Percentiles rank a stretch among this genome's conserved stretches.
These are phyloP conservation scores for Glossosoma conforme DNA, from an alignment of 1,140 invertebrate genomes.

Conservation along the genomic window DNA sequence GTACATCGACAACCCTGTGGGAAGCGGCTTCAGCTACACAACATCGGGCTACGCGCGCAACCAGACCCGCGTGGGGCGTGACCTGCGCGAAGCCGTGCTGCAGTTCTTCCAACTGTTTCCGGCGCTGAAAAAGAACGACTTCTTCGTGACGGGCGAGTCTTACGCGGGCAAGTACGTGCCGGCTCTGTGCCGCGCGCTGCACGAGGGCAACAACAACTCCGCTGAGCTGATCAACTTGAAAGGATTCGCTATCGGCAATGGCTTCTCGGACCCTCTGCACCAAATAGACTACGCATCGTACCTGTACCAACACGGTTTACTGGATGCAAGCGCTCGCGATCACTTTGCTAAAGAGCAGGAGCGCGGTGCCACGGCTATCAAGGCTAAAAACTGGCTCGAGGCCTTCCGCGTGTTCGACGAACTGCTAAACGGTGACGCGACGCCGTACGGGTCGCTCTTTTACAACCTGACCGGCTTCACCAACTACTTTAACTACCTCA, in stretches of 20 bases:
- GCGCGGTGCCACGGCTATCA: conserved; percentile 54
- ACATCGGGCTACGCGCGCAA: conserved; percentile 60
- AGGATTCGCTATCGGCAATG: conserved; percentile 81
- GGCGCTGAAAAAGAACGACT: conserved; percentile 58
- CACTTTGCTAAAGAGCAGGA: conserved; percentile 59
- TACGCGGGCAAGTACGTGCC: conserved; percentile 85
- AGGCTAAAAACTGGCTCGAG: conserved; percentile 56
- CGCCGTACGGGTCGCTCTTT: conserved; percentile 59
- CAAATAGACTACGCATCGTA: conserved; percentile 76
- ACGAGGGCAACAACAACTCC: conserved; percentile 52
- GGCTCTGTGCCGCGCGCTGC: conserved; percentile 70
- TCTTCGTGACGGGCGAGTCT: conserved; percentile 81
- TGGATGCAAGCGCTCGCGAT: conserved; percentile 61
- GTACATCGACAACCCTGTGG: conserved; percentile 86
- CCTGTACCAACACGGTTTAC: conserved; percentile 74
- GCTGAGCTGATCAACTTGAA: conserved; percentile 60
- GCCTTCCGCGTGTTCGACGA: conserved; percentile 67
- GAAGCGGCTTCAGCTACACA: conserved; percentile 74
- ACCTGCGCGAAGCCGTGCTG: conserved; percentile 59
- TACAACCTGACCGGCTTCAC: conserved; percentile 73
- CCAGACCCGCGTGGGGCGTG: conserved; percentile 61
- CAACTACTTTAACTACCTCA: conserved; percentile 77
- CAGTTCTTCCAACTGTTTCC: conserved; percentile 74
- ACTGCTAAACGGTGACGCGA: conserved; percentile 67
- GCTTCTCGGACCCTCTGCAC: conserved; percentile 73